Conservation (phyloP, 2,888 invertebrate species). For the Parnassius apollo region DNA sequence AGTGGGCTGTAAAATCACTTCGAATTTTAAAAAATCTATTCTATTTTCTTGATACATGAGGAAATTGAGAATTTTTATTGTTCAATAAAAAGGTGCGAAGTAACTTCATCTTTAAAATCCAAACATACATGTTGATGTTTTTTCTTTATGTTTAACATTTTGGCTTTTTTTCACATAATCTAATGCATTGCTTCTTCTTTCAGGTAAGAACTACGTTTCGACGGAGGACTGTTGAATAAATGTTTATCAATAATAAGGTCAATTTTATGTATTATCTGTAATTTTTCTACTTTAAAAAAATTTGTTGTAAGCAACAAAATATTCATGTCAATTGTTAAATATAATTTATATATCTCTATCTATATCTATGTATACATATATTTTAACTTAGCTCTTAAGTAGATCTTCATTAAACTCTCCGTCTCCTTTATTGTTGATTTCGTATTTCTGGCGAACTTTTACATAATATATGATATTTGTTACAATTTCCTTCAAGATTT, state of each 20-base stretch:
- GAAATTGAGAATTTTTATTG: no score
- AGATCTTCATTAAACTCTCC: slow-evolving; percentile 20
- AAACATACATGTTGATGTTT: no score
- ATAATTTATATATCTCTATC: neutral
- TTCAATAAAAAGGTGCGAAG: no score
- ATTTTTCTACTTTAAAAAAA: no score
- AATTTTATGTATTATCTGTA: no score
- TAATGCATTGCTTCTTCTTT: neutral
- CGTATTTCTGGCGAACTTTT: slow-evolving; percentile 24
- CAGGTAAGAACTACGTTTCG: slow-evolving; percentile 9
- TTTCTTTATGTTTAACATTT: no score
- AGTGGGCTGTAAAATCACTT: no score
- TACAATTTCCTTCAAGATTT: slow-evolving; percentile 36
- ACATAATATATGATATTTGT: slow-evolving; percentile 30
- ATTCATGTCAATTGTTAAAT: slow-evolving; percentile 36
- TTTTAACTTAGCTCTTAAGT: slow-evolving; percentile 21
- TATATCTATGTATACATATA: no score
- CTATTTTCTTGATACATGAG: no score
- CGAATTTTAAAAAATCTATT: no score
- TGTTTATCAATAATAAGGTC: slow-evolving; percentile 13
- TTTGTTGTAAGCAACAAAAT: slow-evolving; percentile 16
- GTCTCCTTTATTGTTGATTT: slow-evolving; percentile 26
- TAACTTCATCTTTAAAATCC: no score
- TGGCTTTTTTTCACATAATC: neutral
- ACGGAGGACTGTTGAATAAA: slow-evolving; percentile 7